Conservation (phyloP, 2,797 vertebrate genomes). For the Silurus aristotelis region DNA sequence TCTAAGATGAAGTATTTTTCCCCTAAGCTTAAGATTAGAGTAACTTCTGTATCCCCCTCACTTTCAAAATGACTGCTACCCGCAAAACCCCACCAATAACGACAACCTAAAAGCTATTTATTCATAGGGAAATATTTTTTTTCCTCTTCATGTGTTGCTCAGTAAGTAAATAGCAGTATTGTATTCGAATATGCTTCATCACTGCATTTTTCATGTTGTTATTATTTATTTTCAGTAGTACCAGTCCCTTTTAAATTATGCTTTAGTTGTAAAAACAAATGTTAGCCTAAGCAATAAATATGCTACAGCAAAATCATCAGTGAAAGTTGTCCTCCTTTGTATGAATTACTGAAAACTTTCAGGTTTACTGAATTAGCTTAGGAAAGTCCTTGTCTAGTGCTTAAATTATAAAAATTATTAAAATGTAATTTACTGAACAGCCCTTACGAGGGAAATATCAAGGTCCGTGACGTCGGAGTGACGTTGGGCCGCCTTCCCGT, state of each 20-base stretch:
- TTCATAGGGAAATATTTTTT: not conserved
- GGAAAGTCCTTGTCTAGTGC: not conserved
- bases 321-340: no score
- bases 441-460: no score
- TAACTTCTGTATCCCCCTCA: not conserved
- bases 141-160: not conserved
- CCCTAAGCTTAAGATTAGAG: not conserved
- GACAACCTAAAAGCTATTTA: not conserved
- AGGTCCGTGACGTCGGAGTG: no score
- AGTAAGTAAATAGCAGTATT: not conserved
- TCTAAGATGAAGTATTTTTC: not conserved
- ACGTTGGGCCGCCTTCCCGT: no score
- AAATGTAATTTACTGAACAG: not conserved
- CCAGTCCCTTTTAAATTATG: not conserved
- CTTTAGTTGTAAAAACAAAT: not conserved
- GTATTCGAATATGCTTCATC: not conserved
- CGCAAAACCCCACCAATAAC: not conserved
- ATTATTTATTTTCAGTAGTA: not conserved
- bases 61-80: not conserved
- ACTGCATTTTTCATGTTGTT: not conserved
- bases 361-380: not conserved
- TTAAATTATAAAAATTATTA: not conserved
- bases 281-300: not conserved
- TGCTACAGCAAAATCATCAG: not conserved
- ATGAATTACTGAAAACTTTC: not conserved